Base-by-base conservation (phyloP, 2,797 vertebrate species). In the Petrocephalus sullivani region DNA sequence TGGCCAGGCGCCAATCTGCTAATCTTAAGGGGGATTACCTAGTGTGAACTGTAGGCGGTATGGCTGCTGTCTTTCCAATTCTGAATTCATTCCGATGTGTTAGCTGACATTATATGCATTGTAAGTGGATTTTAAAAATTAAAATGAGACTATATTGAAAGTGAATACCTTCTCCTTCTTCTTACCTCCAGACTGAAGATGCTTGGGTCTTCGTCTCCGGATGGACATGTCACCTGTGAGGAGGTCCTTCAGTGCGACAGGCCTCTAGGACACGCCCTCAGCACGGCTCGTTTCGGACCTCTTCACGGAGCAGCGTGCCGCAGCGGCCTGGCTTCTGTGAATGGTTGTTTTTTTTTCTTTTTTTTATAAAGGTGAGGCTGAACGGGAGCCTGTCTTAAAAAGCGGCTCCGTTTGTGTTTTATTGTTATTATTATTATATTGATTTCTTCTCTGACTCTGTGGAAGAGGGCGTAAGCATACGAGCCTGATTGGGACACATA, bases 171-270 rank as follows among this genome's bases (percentile, higher is more conserved):
- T 14, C 54, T 71, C 33, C 83, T 0, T n/a, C 57, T 67, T 54
- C 64, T 56, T 51, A 23, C 60, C 14, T 86, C 8, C 60, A 91
- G 91, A 91, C 54, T 91, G 87, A 91, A 86, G 89, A 85, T 86
- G 57, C 54, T 54, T 46, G 85, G 23, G 10, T 71, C 81, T 16
- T 61, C 56, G 23, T 53, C 86, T 87, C 61, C 87, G 75, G 87
- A 88, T 71, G 21, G 10, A 37, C 82, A 23, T 6, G 46, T 56
- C 87, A 56, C 23, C 87, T 41, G 87, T 53, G 81, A 23, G 12
- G 81, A 57, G 46, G 33, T 61, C 88, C 61, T 75, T 60, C 46
- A 0, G n/a, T 33, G 5, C 23, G 33, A 64, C 64, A 28, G 16
- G 88, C 54, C 88, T 89, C 57, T 61, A 86, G 75, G 8, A 87